These are phyloP conservation scores for Nibea coibor DNA, from an alignment of 2,113 vertebrate genomes.

Conservation along the genomic window DNA sequence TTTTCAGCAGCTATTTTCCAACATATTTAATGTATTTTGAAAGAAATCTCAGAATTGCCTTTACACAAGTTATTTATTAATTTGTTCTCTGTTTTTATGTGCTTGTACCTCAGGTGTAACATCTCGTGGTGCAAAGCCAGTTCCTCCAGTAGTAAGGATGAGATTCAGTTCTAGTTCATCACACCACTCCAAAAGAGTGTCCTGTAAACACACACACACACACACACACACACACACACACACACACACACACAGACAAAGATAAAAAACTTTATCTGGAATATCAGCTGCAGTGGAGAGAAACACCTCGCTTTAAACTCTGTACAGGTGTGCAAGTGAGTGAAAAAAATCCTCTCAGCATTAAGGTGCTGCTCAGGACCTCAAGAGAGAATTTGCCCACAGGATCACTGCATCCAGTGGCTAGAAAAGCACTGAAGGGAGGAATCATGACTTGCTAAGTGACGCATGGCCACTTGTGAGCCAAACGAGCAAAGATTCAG, in stretches of 20 bases:
- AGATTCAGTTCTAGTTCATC: conserved; percentile 99
- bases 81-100: not conserved
- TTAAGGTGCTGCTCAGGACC: not conserved
- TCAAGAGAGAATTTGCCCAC: not conserved
- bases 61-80: not conserved
- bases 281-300: not conserved
- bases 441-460: not conserved
- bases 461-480: not conserved
- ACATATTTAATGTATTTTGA: too few relatives aligned
- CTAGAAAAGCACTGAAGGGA: not conserved
- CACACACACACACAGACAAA: conserved; percentile 74
- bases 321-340: not conserved
- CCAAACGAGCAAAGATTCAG: not conserved
- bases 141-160: conserved; percentile 98
- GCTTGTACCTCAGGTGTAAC: conserved; percentile 97
- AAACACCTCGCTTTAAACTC: not conserved
- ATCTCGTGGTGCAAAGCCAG: conserved; percentile 97
- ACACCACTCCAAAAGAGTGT: conserved; percentile 97
- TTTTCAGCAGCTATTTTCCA: too few relatives aligned
- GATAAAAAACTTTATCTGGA: conserved; percentile 37
- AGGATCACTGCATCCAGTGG: not conserved
- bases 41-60: too few relatives aligned
- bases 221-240: conserved; percentile 74
- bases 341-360: too few relatives aligned
- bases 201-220: conserved; percentile 83